Evolutionary conservation across 2,888 invertebrate genomes (phyloP), one percentile per base, ranked within the genome.

Genomic region (Amblyjoppa fuscipennis): DNA sequence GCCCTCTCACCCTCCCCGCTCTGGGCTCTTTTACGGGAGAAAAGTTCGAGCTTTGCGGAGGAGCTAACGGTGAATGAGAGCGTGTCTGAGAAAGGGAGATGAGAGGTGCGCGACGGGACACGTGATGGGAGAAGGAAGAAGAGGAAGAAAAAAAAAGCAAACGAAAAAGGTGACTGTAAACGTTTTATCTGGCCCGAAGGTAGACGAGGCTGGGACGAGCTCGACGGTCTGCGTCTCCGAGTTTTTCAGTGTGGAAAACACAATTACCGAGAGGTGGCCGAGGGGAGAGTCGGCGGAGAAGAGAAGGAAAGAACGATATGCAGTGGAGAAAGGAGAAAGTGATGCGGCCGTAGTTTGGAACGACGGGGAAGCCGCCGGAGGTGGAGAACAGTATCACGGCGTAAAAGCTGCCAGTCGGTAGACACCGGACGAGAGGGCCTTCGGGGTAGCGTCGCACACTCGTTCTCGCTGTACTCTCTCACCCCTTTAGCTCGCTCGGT

Each of bases 161-260:
- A 76, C 45, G 70, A 75, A 71, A 75, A 71, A 88, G 68, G 76
- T 78, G 84, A 75, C 88, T 83, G 86, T 91, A 91, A 92, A 90
- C 89, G 90, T 89, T 92, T 91, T 89, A 91, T 89, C 87, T 86
- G 81, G 87, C 81, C 53, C 64, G 76, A 75, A 77, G 83, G 81
- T 81, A 81, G 76, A 73, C 85, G 74, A 75, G 78, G 84, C 66
- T 73, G 59, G 71, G 83, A 53, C 76, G 77, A 83, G 74, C 69
- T 69, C 71, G 16, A 74, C 51, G 45, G 64, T 83, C 66, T 71
- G 61, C 61, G 86, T 87, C 85, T 87, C 69, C 34, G 75, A 79
- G 88, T 89, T 87, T 89, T 87, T 86, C 84, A 85, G 87, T 75
- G 88, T 88, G 86, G 89, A 88, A 91, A 91, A 91, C 90, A 91